Evolutionary conservation across 2,113 vertebrate species (phyloP).

Genomic region (Pagrus major): DNA sequence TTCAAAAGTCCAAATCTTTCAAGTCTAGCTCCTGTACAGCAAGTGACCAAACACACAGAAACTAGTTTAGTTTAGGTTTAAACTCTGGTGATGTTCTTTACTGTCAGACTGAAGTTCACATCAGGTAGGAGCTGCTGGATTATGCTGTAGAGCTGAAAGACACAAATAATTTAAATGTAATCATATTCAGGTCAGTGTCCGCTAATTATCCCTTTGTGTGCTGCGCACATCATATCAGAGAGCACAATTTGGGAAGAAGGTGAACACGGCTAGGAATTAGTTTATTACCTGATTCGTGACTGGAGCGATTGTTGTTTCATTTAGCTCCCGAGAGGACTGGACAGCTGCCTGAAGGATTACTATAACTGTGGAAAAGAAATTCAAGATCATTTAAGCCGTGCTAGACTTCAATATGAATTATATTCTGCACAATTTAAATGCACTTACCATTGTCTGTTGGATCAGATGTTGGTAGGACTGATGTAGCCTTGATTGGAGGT

Average conservation of each 20-base stretch:
- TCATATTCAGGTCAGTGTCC: background rate
- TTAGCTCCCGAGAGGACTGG: conserved; percentile 23
- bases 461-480: background rate
- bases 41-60: background rate
- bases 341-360: conserved; percentile 19
- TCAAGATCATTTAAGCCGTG: background rate
- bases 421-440: background rate
- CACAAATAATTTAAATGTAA: background rate
- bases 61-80: conserved; percentile 23
- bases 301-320: background rate
- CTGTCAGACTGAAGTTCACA: background rate
- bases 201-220: background rate
- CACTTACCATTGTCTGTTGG: background rate
- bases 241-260: background rate
- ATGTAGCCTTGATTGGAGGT: fast-evolving
- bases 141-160: conserved; percentile 49
- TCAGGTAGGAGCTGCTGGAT: background rate
- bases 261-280: background rate
- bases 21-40: background rate
- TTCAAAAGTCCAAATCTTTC: too few species aligned
- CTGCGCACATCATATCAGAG: background rate
- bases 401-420: background rate
- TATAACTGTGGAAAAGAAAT: conserved; percentile 41
- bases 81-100: conserved; percentile 56
- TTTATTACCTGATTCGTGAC: conserved; percentile 40